A percentile compares a stretch with the other conserved stretches of the same genome.
Evolutionary conservation across 2,888 invertebrate species (phyloP).

Genomic region (Fissipunctia ypsillon): DNA sequence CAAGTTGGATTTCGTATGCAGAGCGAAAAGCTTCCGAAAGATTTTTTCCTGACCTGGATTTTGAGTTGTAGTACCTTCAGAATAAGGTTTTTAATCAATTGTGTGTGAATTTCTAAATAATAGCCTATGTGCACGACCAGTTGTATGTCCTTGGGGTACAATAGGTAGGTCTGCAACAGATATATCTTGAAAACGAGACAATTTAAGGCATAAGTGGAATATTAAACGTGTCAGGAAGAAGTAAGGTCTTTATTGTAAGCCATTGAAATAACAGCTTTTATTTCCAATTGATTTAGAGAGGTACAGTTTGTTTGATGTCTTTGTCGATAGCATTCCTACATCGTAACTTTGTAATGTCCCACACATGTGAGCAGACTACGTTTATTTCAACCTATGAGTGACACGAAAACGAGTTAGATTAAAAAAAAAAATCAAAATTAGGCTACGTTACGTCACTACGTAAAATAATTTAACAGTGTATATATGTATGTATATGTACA

Average conservation of each 20-base stretch:
- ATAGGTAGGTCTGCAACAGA: constrained; percentile 86
- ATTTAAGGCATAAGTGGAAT: constrained; percentile 86
- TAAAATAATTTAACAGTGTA: no score
- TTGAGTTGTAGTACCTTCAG: background rate
- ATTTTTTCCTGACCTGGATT: constrained; percentile 44
- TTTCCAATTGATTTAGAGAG: constrained; percentile 60
- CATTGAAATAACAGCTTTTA: constrained; percentile 38
- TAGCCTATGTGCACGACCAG: constrained; percentile 81
- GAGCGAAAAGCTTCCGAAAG: constrained; percentile 50
- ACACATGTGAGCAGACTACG: constrained; percentile 4
- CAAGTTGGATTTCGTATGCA: constrained; percentile 58
- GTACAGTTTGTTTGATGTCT: constrained; percentile 25
- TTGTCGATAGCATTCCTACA: constrained; percentile 18
- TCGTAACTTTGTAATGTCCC: background rate
- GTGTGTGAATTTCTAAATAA: constrained; percentile 69
- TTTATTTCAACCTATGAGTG: no score
- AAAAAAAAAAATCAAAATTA: no score
- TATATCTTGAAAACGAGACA: constrained; percentile 87
- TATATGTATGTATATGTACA: no score
- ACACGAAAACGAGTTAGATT: no score
- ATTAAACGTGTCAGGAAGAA: constrained; percentile 79
- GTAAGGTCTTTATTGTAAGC: constrained; percentile 69
- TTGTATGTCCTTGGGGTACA: constrained; percentile 87
- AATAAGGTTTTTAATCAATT: constrained; percentile 55
- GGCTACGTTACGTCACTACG: no score